Evolutionary conservation across 2,797 vertebrate species (phyloP).

Genomic region (Neopelma chrysocephalum): DNA sequence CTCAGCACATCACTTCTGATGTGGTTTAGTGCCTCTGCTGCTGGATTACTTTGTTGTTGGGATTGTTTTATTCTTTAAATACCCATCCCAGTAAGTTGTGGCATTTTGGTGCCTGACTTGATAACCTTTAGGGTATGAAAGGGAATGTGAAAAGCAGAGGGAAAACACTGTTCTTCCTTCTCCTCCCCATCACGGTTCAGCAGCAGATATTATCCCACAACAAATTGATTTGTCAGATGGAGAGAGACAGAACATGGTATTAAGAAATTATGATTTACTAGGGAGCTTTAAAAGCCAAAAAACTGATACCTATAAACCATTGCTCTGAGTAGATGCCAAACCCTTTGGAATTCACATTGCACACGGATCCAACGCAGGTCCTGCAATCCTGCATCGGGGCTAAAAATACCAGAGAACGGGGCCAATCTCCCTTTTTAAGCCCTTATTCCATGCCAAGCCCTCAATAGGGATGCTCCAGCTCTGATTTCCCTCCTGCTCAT

Average conservation of each 20-base stretch:
- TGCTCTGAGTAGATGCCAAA: neutral
- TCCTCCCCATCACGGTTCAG: neutral
- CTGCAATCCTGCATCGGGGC: neutral
- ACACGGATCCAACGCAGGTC: rapidly evolving
- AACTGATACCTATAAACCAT: neutral
- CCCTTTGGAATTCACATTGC: neutral
- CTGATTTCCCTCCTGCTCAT: neutral
- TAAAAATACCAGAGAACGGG: neutral
- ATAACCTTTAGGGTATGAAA: conserved; percentile 26
- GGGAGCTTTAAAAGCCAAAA: neutral
- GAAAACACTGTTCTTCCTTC: neutral
- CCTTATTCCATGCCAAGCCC: neutral
- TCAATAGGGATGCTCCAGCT: neutral
- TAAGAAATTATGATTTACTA: conserved; percentile 50
- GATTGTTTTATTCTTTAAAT: neutral
- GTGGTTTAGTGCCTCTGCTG: neutral
- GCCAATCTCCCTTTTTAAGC: neutral
- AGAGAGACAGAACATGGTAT: neutral
- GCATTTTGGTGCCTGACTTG: conserved; percentile 11
- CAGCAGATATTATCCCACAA: neutral
- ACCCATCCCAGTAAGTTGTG: neutral
- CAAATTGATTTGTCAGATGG: conserved; percentile 29
- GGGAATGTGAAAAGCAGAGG: neutral
- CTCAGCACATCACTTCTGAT: neutral
- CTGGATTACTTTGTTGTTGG: neutral